Conservation (phyloP, 1,140 invertebrate genomes). For the Aphelinus atriplicis region DNA sequence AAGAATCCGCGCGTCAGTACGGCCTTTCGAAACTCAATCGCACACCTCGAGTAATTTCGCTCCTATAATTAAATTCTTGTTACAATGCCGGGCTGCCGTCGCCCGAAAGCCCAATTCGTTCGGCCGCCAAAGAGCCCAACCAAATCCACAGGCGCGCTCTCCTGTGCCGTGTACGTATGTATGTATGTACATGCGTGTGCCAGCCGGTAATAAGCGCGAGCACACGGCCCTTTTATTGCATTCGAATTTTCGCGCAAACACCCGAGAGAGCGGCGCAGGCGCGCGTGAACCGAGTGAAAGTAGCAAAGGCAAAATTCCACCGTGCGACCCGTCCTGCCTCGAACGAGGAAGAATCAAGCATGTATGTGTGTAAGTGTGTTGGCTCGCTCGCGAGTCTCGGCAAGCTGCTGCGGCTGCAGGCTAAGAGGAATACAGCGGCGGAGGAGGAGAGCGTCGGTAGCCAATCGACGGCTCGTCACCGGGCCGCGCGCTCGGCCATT, state of each 20-base stretch:
- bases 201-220: no score
- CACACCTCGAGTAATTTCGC: background rate
- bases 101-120: no score
- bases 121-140: no score
- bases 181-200: background rate
- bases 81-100: background rate
- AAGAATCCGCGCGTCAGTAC: background rate
- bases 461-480: conserved; percentile 36
- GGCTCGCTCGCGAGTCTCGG: no score
- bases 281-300: background rate
- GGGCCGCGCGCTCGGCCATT: background rate
- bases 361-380: no score
- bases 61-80: conserved; percentile 28
- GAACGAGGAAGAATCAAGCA: background rate
- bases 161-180: background rate
- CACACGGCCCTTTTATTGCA: no score
- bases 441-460: background rate
- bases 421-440: background rate
- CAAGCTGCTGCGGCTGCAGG: no score
- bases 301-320: background rate
- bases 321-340: background rate
- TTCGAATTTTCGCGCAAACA: no score
- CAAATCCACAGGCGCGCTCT: no score
- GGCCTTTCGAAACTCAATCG: conserved; percentile 14
- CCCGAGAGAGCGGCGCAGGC: no score